A percentile compares a stretch with the other conserved stretches of the same genome.
phyloP scores from a whole-genome alignment of 2,797 vertebrate genomes.

The Siniperca scherzeri region DNA sequence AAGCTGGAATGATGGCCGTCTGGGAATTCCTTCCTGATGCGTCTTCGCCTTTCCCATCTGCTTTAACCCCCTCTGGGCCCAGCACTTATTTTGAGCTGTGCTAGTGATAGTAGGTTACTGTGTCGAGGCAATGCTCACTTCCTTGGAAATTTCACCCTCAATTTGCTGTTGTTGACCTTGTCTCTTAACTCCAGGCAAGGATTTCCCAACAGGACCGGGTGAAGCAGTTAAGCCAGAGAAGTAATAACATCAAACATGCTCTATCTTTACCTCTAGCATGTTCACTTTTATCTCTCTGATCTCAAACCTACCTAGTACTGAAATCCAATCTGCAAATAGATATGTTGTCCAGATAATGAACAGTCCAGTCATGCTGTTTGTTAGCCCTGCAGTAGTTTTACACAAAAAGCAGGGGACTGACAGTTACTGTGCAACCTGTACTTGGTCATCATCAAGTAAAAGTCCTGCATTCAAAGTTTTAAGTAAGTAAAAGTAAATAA shows the following conservation, averaged over 20 bases:
- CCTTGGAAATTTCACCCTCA: conserved; percentile 52
- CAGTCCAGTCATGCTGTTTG: not conserved
- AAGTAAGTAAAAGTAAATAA: not conserved
- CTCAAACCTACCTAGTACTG: not conserved
- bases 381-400: not conserved
- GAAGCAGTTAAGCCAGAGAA: not conserved
- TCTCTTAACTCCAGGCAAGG: conserved; percentile 24
- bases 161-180: conserved; percentile 38
- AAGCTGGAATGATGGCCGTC: conserved; percentile 77
- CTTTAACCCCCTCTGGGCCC: conserved; percentile 45
- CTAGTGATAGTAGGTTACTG: conserved; percentile 55
- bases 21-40: conserved; percentile 75
- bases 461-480: not conserved
- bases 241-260: not conserved
- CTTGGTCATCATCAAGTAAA: not conserved
- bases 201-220: not conserved
- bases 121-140: conserved; percentile 42
- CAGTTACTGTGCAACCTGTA: not conserved
- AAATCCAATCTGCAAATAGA: not conserved
- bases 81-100: not conserved
- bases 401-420: not conserved
- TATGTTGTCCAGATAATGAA: not conserved
- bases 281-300: conserved; percentile 1
- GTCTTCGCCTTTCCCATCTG: conserved; percentile 43
- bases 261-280: not conserved